A percentile compares a stretch with the other conserved stretches of the same genome.
Evolutionary conservation across 2,888 invertebrate genomes (phyloP).

Genomic region (Watsonalla binaria): DNA sequence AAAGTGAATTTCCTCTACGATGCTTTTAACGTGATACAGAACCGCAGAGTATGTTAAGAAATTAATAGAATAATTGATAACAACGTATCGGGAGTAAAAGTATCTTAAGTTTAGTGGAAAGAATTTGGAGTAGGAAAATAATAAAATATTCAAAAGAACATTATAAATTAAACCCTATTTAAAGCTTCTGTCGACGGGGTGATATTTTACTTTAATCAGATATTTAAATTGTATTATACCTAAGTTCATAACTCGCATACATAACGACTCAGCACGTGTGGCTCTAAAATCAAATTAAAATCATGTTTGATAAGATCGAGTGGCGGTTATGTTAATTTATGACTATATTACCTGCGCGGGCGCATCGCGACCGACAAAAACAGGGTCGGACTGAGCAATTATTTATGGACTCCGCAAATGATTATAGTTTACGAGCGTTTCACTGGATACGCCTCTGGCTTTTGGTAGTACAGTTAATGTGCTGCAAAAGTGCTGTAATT

Average conservation of each 20-base stretch:
- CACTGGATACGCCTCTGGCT: slow-evolving; percentile 63
- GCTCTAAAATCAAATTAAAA: slow-evolving; percentile 78
- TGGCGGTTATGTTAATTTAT: slow-evolving; percentile 79
- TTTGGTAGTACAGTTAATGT: slow-evolving; percentile 23
- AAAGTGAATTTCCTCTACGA: no score
- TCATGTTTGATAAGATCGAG: slow-evolving; percentile 79
- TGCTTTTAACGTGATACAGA: no score
- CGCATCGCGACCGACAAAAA: slow-evolving; percentile 70
- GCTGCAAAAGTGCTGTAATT: slow-evolving; percentile 31
- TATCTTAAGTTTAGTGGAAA: no score
- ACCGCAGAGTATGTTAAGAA: no score
- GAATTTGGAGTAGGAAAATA: background rate
- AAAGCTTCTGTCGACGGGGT: background rate
- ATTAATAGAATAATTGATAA: no score
- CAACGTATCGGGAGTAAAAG: no score
- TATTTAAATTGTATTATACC: slow-evolving; percentile 34
- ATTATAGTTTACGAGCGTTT: slow-evolving; percentile 73
- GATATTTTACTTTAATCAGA: slow-evolving; percentile 1
- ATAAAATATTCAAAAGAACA: background rate
- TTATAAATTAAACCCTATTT: slow-evolving; percentile 1
- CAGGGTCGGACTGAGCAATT: slow-evolving; percentile 68
- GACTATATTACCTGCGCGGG: slow-evolving; percentile 78
- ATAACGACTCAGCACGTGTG: slow-evolving; percentile 73
- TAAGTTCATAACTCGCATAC: slow-evolving; percentile 63
- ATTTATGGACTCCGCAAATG: slow-evolving; percentile 74